Conservation (phyloP, 1,140 invertebrate species). For the Homalodisca vitripennis region DNA sequence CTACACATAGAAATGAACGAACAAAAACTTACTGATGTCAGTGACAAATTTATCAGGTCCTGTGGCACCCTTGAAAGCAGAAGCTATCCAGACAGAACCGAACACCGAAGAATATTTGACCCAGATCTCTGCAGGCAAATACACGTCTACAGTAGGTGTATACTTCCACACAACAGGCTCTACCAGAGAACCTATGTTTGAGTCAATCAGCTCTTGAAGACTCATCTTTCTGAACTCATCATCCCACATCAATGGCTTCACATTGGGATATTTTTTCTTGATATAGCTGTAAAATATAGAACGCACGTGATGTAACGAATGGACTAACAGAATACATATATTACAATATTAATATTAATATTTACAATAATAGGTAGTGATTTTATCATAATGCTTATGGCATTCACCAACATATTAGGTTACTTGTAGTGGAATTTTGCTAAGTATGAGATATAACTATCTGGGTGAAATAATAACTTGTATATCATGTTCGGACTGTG, state of each 20-base stretch:
- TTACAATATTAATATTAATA: no score
- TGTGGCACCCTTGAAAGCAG: constrained; percentile 61
- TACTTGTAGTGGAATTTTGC: no score
- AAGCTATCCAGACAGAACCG: constrained; percentile 60
- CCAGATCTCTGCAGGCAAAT: constrained; percentile 23
- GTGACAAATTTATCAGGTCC: constrained; percentile 55
- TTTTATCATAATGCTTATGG: no score
- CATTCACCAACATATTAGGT: no score
- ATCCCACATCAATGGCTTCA: constrained; percentile 60
- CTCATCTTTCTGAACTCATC: constrained; percentile 59
- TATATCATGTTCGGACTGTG: no score
- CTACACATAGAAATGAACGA: no score
- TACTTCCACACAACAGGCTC: constrained; percentile 55
- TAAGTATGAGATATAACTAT: no score
- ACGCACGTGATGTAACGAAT: background rate
- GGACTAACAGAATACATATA: no score
- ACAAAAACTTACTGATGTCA: constrained; percentile 47
- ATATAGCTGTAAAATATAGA: constrained; percentile 23
- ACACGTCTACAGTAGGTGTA: constrained; percentile 22
- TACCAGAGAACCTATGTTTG: constrained; percentile 49
- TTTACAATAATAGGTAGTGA: no score
- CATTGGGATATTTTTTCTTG: constrained; percentile 45
- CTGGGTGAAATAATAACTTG: no score
- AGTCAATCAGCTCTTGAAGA: constrained; percentile 47
- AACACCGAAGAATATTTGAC: constrained; percentile 49